These are phyloP conservation scores for Apodemia mormo DNA, from an alignment of 2,888 invertebrate genomes.

Conservation along the genomic window DNA sequence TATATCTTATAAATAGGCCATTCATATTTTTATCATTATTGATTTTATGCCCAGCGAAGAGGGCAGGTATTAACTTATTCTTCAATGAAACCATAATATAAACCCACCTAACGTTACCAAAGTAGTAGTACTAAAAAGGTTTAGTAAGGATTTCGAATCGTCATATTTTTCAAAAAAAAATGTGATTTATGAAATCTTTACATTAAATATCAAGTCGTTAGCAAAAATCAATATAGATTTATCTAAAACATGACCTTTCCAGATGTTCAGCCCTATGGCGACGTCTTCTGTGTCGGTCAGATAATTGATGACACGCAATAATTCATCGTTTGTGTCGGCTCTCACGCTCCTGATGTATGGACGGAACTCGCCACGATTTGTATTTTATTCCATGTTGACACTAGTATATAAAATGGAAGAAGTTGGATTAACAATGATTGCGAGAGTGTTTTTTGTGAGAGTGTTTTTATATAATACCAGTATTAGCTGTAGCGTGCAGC, in stretches of 20 bases:
- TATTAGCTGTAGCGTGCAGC: too few species aligned
- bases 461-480: too few species aligned
- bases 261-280: constrained; percentile 23
- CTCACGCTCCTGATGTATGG: constrained; percentile 58
- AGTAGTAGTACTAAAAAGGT: too few species aligned
- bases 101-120: too few species aligned
- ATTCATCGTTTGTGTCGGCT: constrained; percentile 76
- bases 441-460: too few species aligned
- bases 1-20: too few species aligned
- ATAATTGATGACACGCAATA: constrained; percentile 77
- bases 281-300: constrained; percentile 53
- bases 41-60: too few species aligned
- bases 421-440: neutral
- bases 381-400: constrained; percentile 10
- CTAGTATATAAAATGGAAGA: neutral
- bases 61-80: too few species aligned
- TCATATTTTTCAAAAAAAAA: too few species aligned
- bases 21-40: too few species aligned
- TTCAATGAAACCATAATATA: too few species aligned
- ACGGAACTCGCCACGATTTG: constrained; percentile 36
- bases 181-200: neutral
- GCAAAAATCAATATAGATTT: constrained; percentile 21
- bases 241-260: constrained; percentile 23
- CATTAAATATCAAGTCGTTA: neutral
- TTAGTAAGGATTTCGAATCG: too few species aligned